phyloP scores from a whole-genome alignment of 2,888 invertebrate genomes.

The Pollenia amentaria region DNA sequence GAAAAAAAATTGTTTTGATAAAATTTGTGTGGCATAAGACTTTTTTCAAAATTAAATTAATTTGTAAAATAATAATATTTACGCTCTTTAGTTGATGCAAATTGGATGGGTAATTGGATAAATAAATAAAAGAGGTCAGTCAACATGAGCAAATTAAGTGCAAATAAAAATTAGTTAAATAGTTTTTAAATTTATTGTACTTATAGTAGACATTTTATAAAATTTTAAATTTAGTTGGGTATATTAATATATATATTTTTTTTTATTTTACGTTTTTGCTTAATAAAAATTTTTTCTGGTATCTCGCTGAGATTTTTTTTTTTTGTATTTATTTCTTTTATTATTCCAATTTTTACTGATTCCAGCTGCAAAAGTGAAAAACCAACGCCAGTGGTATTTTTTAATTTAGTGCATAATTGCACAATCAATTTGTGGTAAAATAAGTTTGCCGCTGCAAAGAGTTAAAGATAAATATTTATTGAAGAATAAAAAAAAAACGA shows the following conservation, averaged over 20 bases:
- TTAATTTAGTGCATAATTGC: conserved; percentile 79
- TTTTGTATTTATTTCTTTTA: neutral
- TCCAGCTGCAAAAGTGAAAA: conserved; percentile 12
- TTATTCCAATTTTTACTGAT: neutral
- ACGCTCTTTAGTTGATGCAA: conserved; percentile 11
- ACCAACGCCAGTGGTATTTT: conserved; percentile 69
- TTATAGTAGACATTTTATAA: no score
- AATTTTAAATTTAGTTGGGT: no score
- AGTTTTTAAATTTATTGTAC: no score
- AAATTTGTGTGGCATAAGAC: no score
- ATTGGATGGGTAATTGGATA: conserved; percentile 38
- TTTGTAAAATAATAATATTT: conserved; percentile 20
- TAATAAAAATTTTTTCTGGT: neutral
- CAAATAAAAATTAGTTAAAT: no score
- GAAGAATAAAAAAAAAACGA: neutral
- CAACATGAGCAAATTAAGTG: neutral
- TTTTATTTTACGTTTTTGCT: no score
- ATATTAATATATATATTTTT: no score
- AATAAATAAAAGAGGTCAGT: neutral
- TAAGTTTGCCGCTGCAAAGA: conserved; percentile 17
- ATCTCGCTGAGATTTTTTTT: neutral
- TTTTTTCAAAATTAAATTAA: conserved; percentile 17
- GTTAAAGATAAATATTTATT: conserved; percentile 27
- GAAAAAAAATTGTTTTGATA: neutral
- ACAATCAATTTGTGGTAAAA: conserved; percentile 76